These are phyloP conservation scores for Heliornis fulica DNA, from an alignment of 2,113 vertebrate genomes.

Conservation along the genomic window DNA sequence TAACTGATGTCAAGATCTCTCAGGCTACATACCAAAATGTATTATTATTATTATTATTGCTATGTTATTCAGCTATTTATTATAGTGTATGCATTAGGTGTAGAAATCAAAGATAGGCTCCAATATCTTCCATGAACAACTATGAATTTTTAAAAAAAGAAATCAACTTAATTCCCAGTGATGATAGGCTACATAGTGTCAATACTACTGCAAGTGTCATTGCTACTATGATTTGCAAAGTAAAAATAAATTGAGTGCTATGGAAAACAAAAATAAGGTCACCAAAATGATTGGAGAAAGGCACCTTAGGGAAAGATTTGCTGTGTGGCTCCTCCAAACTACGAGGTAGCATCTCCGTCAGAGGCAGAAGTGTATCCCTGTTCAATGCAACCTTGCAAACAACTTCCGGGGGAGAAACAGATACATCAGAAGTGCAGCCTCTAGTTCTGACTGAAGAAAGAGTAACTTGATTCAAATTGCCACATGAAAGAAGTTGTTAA, in stretches of 20 bases:
- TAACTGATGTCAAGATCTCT: background rate
- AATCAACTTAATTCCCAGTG: background rate
- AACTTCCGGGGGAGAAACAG: background rate
- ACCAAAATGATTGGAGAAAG: background rate
- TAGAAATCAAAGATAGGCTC: background rate
- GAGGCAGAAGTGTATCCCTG: background rate
- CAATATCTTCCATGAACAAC: background rate
- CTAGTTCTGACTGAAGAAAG: background rate
- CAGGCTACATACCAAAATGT: background rate
- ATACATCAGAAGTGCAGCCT: background rate
- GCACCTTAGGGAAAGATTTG: background rate
- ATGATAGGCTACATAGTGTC: background rate
- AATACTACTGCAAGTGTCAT: background rate
- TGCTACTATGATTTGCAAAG: background rate
- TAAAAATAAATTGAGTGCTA: background rate
- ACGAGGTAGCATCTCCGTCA: background rate
- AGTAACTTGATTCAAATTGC: background rate
- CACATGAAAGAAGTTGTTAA: background rate
- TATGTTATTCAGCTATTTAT: background rate
- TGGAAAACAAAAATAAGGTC: background rate
- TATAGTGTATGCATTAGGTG: background rate
- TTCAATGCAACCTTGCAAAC: background rate
- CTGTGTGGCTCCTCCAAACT: background rate
- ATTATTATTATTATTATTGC: background rate
- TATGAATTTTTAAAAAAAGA: background rate